These are phyloP conservation scores for Tromatobia lineatoria DNA, from an alignment of 2,888 invertebrate genomes.

Conservation along the genomic window DNA sequence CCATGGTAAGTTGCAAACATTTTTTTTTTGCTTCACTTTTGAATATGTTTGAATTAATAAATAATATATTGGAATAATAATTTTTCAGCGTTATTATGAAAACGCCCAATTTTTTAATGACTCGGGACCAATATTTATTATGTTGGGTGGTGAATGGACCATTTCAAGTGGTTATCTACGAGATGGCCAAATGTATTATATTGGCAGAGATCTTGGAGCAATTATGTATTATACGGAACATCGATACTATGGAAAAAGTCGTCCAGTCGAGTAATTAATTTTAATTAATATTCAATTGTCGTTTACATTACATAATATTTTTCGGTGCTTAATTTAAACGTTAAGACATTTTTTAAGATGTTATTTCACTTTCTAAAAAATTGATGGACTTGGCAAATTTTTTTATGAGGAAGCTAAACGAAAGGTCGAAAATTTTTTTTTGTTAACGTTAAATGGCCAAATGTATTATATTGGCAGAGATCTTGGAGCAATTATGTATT, in stretches of 20 bases:
- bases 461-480: slow-evolving; percentile 88
- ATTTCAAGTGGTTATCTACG: slow-evolving; percentile 88
- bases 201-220: slow-evolving; percentile 88
- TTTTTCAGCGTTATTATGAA: slow-evolving; percentile 78
- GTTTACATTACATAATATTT: too few species aligned
- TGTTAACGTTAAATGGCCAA: too few species aligned
- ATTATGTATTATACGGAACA: slow-evolving; percentile 92
- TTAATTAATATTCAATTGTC: too few species aligned
- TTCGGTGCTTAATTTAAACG: too few species aligned
- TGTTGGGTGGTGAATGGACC: slow-evolving; percentile 92
- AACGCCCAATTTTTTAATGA: slow-evolving; percentile 74
- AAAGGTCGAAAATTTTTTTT: too few species aligned
- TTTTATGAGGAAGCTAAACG: too few species aligned
- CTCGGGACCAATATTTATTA: slow-evolving; percentile 88
- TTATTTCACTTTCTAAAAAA: too few species aligned
- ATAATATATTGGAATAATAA: not conserved
- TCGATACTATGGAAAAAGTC: slow-evolving; percentile 92
- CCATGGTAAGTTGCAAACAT: too few species aligned
- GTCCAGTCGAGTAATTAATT: slow-evolving; percentile 89
- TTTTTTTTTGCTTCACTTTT: too few species aligned
- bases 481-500: slow-evolving; percentile 89
- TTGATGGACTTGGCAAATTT: too few species aligned
- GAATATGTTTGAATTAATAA: too few species aligned
- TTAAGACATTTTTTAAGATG: too few species aligned
- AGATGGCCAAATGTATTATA: slow-evolving; percentile 88